These are phyloP conservation scores for Trichoplusia ni DNA, from an alignment of 1,140 invertebrate species.

Conservation along the genomic window DNA sequence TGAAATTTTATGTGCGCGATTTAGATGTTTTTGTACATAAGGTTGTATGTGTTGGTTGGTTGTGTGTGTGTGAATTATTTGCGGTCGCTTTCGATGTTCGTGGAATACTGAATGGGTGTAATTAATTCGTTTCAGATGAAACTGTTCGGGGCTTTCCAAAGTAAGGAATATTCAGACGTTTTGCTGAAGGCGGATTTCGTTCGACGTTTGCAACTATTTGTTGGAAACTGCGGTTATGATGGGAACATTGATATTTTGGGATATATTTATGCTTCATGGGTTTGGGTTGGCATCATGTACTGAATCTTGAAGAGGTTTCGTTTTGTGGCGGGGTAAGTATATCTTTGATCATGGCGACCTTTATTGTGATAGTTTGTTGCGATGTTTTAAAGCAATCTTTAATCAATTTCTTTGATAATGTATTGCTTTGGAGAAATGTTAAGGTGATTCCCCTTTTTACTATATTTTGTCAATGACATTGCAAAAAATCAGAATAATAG, in stretches of 20 bases:
- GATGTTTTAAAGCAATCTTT: too few species aligned
- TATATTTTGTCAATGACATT: too few species aligned
- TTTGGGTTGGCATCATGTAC: too few species aligned
- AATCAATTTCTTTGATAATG: too few species aligned
- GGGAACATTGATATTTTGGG: neutral
- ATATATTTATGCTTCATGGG: neutral
- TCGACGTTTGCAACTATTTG: slow-evolving; percentile 1
- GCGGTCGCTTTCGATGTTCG: slow-evolving; percentile 49
- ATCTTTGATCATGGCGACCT: too few species aligned
- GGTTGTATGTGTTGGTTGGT: slow-evolving; percentile 30
- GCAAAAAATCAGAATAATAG: too few species aligned
- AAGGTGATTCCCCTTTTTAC: too few species aligned
- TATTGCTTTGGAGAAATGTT: too few species aligned
- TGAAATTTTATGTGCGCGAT: slow-evolving; percentile 63
- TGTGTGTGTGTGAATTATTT: slow-evolving; percentile 52
- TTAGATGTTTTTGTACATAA: slow-evolving; percentile 46
- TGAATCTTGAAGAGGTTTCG: too few species aligned
- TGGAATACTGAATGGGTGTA: slow-evolving; percentile 62
- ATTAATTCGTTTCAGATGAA: slow-evolving; percentile 68
- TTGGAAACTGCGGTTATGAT: neutral
- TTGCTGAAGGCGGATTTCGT: slow-evolving; percentile 8
- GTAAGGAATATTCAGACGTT: slow-evolving; percentile 20
- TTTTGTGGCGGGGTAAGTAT: too few species aligned
- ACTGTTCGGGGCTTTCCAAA: slow-evolving; percentile 35
- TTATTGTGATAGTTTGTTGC: too few species aligned